A percentile compares a stretch with the other conserved stretches of the same genome.
These are phyloP conservation scores for Rhogogaster chlorosoma DNA, from an alignment of 2,888 invertebrate species.

Conservation along the genomic window DNA sequence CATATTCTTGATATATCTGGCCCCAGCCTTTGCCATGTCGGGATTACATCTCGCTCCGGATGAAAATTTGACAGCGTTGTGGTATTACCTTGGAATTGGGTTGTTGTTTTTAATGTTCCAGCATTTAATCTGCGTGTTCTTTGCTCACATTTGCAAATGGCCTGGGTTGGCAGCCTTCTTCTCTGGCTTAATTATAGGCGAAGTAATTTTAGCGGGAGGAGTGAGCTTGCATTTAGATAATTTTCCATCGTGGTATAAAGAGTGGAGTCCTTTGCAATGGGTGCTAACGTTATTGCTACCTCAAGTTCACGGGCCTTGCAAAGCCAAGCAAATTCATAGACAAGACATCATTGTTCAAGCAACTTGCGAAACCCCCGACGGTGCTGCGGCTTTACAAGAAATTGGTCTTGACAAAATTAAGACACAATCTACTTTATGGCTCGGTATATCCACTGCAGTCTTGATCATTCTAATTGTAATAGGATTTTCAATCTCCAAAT, in stretches of 20 bases:
- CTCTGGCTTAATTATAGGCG: slow-evolving; percentile 70
- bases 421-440: slow-evolving; percentile 77
- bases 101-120: slow-evolving; percentile 72
- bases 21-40: slow-evolving; percentile 94
- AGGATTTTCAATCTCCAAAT: slow-evolving; percentile 79
- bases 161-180: slow-evolving; percentile 68
- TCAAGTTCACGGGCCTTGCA: slow-evolving; percentile 69
- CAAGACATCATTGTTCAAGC: slow-evolving; percentile 93
- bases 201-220: slow-evolving; percentile 71
- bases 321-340: slow-evolving; percentile 85
- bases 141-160: slow-evolving; percentile 73
- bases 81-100: slow-evolving; percentile 72
- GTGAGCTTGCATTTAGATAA: slow-evolving; percentile 72
- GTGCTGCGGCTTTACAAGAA: slow-evolving; percentile 81
- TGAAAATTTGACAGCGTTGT: slow-evolving; percentile 71
- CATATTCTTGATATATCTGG: slow-evolving; percentile 90
- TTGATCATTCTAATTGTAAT: slow-evolving; percentile 83
- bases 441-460: slow-evolving; percentile 82
- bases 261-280: slow-evolving; percentile 73
- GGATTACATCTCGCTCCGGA: slow-evolving; percentile 83
- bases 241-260: slow-evolving; percentile 72
- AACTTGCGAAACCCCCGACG: slow-evolving; percentile 90
- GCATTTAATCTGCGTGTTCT: slow-evolving; percentile 71
- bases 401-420: slow-evolving; percentile 79
- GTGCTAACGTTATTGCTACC: slow-evolving; percentile 69